These are phyloP conservation scores for Meganola albula DNA, from an alignment of 2,888 invertebrate genomes.

Conservation along the genomic window DNA sequence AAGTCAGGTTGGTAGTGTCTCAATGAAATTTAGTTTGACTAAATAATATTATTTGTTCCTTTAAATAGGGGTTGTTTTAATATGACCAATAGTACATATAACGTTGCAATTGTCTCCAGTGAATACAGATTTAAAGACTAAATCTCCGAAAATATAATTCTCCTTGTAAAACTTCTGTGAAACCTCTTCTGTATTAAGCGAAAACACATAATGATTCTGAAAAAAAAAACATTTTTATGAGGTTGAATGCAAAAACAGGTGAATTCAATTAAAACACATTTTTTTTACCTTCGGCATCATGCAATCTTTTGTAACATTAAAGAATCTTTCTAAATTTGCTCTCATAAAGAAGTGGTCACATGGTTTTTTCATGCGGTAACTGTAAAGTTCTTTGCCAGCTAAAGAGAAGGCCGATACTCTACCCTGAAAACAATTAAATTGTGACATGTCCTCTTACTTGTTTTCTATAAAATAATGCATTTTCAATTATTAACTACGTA, in stretches of 20 bases:
- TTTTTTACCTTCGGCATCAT: background rate
- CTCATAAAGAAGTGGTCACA: background rate
- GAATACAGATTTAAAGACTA: background rate
- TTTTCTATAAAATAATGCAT: too few species aligned
- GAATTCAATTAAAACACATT: too few species aligned
- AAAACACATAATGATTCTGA: slow-evolving; percentile 4
- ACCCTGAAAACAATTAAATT: background rate
- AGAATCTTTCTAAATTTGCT: background rate
- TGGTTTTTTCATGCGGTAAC: background rate
- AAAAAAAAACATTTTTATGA: background rate
- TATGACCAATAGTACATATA: background rate
- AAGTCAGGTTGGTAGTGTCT: too few species aligned
- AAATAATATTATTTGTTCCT: background rate
- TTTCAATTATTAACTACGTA: too few species aligned
- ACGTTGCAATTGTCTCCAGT: background rate
- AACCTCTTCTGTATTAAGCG: background rate
- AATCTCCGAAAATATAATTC: background rate
- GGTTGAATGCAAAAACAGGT: too few species aligned
- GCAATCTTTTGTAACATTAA: background rate
- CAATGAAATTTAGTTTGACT: too few species aligned
- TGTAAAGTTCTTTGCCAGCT: background rate
- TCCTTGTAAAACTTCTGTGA: background rate
- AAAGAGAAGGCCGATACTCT: background rate
- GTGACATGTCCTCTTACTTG: background rate
- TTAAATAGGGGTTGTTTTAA: background rate